These are phyloP conservation scores for Thripadectes ignobilis DNA, from an alignment of 2,797 vertebrate genomes.

Conservation along the genomic window DNA sequence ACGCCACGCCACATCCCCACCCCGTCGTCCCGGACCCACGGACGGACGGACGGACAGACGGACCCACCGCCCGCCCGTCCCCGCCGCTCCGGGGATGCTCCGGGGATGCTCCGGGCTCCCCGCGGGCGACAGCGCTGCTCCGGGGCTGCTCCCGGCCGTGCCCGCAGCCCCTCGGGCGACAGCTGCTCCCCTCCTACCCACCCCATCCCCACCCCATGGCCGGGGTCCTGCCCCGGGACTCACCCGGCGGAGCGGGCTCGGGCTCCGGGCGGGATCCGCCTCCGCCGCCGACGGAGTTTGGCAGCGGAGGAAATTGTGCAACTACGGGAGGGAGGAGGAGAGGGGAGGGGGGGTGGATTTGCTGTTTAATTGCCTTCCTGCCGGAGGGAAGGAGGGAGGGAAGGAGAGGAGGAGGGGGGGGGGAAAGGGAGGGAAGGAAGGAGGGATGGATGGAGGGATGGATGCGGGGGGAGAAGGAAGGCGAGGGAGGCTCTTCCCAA, in stretches of 20 bases:
- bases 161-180: not conserved
- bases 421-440: not conserved
- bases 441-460: not conserved
- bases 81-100: not conserved
- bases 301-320: slow-evolving; percentile 55
- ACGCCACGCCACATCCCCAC: no score
- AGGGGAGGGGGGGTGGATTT: not conserved
- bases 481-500: not conserved
- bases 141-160: not conserved
- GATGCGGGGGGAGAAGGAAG: not conserved
- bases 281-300: slow-evolving; percentile 8
- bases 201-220: not conserved
- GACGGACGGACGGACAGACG: not conserved
- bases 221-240: not conserved
- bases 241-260: not conserved
- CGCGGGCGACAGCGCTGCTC: not conserved
- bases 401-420: not conserved
- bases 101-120: not conserved
- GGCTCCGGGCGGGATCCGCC: not conserved
- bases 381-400: not conserved
- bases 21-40: not conserved
- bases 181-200: not conserved
- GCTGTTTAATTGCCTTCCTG: slow-evolving; percentile 39
- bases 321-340: slow-evolving; percentile 28
- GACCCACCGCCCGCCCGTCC: not conserved